Base-by-base conservation (phyloP, 2,888 invertebrate species). In the Drepanosiphum platanoidis region DNA sequence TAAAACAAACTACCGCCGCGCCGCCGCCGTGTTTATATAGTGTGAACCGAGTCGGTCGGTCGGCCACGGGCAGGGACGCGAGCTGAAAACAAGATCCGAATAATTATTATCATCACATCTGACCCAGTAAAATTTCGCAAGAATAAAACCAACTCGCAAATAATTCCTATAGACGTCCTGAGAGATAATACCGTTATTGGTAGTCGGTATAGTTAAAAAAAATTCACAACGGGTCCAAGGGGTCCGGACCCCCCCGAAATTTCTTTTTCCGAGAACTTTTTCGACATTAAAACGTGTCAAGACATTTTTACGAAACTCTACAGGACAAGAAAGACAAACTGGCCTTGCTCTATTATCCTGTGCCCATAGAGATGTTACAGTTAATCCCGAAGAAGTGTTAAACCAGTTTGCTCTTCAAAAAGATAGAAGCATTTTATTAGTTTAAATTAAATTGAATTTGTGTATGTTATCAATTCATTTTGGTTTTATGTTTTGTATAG, bases 341-440 rank as follows among this genome's bases (percentile, higher is more conserved):
- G n/a, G n/a, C n/a, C n/a, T n/a, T n/a, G n/a, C n/a, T n/a, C n/a
- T n/a, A n/a, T n/a, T n/a, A n/a, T n/a, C n/a, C n/a, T n/a, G n/a
- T 58, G n/a, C 13, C 46, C 42, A 72, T 27, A 42, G 72, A 72
- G 27, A 72, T 42, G 13, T 72, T 72, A 27, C 72, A 13, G 42
- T 72, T 39, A 27, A 72, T 42, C 39, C 72, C 15, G 42, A 72
- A 72, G 27, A 72, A 72, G 72, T n/a, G 22, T 72, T 39, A 42
- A 42, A 72, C 46, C 39, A 72, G 42, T 70, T 70, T 70, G 70
- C 70, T 36, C 70, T 34, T 70, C 36, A 70, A 70, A 70, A 70
- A 36, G 34, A 42, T 42, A 72, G 72, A 42, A 42, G 42, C 36
- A 72, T 72, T 15, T 72, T 72, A 72, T 42, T 42, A 46, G 46